Conservation (phyloP, 2,113 vertebrate genomes). For the Oncorhynchus clarkii region DNA sequence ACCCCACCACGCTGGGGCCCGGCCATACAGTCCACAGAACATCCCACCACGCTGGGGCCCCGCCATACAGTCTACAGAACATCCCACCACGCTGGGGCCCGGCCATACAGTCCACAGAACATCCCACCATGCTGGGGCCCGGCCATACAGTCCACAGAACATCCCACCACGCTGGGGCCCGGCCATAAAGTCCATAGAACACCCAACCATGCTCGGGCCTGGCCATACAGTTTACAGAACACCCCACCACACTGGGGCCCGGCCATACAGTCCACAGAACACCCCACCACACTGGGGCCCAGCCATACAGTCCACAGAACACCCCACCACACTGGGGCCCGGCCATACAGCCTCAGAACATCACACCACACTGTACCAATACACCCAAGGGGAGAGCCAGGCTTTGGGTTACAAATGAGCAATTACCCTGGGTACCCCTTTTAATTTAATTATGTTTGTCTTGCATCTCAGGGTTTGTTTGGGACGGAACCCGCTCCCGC, state of each 20-base stretch:
- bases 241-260: constrained; percentile 11
- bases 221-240: background rate
- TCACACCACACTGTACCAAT: constrained; percentile 47
- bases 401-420: constrained; percentile 62
- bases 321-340: constrained; percentile 38
- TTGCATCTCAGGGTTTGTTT: constrained; percentile 53
- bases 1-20: no score
- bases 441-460: constrained; percentile 61
- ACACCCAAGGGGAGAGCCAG: constrained; percentile 44
- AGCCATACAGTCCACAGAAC: background rate
- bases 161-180: constrained; percentile 27
- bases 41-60: no score
- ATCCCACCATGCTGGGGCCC: no score
- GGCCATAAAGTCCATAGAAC: no score
- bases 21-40: no score
- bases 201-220: constrained; percentile 43
- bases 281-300: constrained; percentile 42
- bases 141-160: no score
- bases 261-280: no score
- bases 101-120: no score
- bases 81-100: no score
- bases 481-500: constrained; percentile 22
- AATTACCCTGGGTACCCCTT: constrained; percentile 49
- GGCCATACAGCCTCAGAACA: background rate
- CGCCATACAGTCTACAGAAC: no score